A percentile compares a stretch with the other conserved stretches of the same genome.
Conservation (phyloP, 2,888 invertebrate genomes). For the Ophraella communa region DNA sequence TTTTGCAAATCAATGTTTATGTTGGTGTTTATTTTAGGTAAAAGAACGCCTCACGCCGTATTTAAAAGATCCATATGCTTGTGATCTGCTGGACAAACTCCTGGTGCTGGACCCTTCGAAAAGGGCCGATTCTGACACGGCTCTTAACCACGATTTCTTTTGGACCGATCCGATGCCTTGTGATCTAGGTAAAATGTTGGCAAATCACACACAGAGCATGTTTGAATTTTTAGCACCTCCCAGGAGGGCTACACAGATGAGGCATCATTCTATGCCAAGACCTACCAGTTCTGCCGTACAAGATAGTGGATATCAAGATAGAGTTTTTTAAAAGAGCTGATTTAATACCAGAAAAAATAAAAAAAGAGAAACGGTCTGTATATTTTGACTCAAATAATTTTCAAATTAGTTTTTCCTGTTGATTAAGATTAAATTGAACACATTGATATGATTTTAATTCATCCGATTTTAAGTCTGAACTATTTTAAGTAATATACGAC, state of each 20-base stretch:
- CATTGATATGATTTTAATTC: too few species aligned
- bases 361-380: too few species aligned
- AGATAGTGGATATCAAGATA: slow-evolving; percentile 84
- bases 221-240: slow-evolving; percentile 90
- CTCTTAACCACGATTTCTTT: slow-evolving; percentile 97
- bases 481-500: too few species aligned
- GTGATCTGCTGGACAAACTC: slow-evolving; percentile 91
- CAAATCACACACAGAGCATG: slow-evolving; percentile 90
- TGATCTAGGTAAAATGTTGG: slow-evolving; percentile 89
- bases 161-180: slow-evolving; percentile 98
- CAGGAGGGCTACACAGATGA: slow-evolving; percentile 71
- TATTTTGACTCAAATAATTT: too few species aligned
- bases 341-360: not conserved
- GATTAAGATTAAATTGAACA: too few species aligned
- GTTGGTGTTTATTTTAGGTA: slow-evolving; percentile 63
- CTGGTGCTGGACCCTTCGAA: slow-evolving; percentile 91
- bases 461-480: too few species aligned
- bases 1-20: too few species aligned
- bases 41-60: slow-evolving; percentile 87
- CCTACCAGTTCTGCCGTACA: slow-evolving; percentile 63
- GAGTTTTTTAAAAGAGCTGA: slow-evolving; percentile 81
- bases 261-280: slow-evolving; percentile 69
- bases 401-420: too few species aligned
- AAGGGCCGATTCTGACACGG: slow-evolving; percentile 87
- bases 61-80: slow-evolving; percentile 89